phyloP scores from a whole-genome alignment of 2,797 vertebrate species.

The Pseudotriccus pelzelni region DNA sequence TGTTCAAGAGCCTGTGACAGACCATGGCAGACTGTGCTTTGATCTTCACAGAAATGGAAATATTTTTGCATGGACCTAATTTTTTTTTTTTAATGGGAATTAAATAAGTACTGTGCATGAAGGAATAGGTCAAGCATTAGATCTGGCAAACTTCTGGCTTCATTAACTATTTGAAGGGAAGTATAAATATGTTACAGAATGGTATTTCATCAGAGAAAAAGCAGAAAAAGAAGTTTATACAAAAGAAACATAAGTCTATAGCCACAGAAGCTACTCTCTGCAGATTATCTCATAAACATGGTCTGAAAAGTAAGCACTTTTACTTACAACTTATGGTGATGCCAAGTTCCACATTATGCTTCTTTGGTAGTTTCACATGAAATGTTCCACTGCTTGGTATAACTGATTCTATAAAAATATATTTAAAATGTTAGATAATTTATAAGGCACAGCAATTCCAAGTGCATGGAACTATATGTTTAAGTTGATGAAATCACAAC shows the following conservation, averaged over 20 bases:
- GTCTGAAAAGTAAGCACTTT: slow-evolving; percentile 34
- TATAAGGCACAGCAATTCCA: neutral
- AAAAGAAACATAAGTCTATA: neutral
- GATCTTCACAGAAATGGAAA: neutral
- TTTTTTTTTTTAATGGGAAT: neutral
- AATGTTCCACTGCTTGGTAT: slow-evolving; percentile 98
- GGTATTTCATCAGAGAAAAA: neutral
- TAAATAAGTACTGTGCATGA: neutral
- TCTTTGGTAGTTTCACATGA: slow-evolving; percentile 98
- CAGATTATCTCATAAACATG: neutral
- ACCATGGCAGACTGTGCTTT: neutral
- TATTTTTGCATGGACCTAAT: neutral
- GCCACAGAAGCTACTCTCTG: neutral
- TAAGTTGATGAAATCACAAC: neutral
- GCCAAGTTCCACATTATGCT: slow-evolving; percentile 94
- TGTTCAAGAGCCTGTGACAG: neutral
- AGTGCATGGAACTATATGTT: neutral
- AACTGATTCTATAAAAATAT: slow-evolving; percentile 87
- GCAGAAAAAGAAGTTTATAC: neutral
- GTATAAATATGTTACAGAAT: neutral
- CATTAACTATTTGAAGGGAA: neutral
- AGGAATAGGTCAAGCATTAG: neutral
- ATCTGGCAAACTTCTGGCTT: neutral
- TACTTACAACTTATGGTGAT: slow-evolving; percentile 98
- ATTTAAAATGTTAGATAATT: neutral